Conservation (phyloP, 1,140 invertebrate species). For the Teleopsis dalmanni region DNA sequence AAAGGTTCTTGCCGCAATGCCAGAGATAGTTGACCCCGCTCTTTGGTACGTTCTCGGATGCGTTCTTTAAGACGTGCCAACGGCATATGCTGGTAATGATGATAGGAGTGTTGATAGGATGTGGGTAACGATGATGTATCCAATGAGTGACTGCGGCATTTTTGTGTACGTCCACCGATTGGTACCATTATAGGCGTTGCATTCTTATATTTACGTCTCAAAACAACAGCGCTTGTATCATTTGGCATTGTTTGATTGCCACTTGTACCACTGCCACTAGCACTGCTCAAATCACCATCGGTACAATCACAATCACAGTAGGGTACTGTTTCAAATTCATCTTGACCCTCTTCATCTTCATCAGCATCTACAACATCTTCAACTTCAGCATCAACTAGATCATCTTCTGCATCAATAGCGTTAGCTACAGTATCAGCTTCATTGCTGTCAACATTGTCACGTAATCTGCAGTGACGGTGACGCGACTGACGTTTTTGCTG, state of each 20-base stretch:
- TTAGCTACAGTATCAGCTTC: neutral
- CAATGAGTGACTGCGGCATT: conserved; percentile 32
- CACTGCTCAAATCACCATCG: conserved; percentile 38
- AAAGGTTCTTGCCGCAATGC: conserved; percentile 36
- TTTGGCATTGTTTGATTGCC: conserved; percentile 7
- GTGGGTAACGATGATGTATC: conserved; percentile 18
- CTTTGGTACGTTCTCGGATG: conserved; percentile 20
- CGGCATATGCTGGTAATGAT: conserved; percentile 13
- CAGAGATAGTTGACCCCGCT: conserved; percentile 29
- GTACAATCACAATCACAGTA: conserved; percentile 38
- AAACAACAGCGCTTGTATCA: conserved; percentile 22
- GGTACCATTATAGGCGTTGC: conserved; percentile 21
- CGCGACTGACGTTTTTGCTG: conserved; percentile 4
- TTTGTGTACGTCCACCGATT: conserved; percentile 16
- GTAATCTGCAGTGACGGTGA: conserved; percentile 6
- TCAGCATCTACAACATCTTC: conserved; percentile 5
- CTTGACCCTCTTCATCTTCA: conserved; percentile 35
- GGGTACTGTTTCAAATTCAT: conserved; percentile 27
- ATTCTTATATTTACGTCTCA: conserved; percentile 32
- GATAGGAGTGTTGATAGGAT: conserved; percentile 7
- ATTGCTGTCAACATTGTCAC: conserved; percentile 1
- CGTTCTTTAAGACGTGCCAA: conserved; percentile 19
- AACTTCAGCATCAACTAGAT: conserved; percentile 2
- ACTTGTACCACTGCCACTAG: conserved; percentile 25
- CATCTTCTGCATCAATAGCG: conserved; percentile 1